phyloP scores from a whole-genome alignment of 1,140 invertebrate species.

The Pectinophora gossypiella region DNA sequence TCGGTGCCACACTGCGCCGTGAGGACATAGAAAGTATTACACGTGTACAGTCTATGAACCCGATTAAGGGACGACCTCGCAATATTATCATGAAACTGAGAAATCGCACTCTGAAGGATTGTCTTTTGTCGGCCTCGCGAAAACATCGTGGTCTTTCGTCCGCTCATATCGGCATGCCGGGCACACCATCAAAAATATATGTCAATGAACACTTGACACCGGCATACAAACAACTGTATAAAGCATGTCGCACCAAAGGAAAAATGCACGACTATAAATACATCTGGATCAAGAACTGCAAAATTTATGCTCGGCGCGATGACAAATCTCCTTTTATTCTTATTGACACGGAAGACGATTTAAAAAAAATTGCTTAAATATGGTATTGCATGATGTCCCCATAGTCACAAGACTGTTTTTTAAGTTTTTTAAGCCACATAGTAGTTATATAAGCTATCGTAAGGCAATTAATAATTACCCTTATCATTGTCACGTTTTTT shows the following conservation, averaged over 20 bases:
- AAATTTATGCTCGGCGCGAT: not conserved
- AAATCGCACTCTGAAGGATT: not conserved
- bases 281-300: not conserved
- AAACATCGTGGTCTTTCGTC: not conserved
- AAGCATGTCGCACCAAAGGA: not conserved
- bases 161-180: not conserved
- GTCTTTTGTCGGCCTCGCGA: not conserved
- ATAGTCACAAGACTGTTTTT: too few species aligned
- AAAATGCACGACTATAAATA: not conserved
- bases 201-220: not conserved
- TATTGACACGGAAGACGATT: too few species aligned
- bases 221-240: not conserved
- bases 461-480: too few species aligned
- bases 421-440: too few species aligned
- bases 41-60: not conserved
- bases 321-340: not conserved
- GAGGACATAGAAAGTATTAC: not conserved
- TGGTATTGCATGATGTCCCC: too few species aligned
- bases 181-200: not conserved
- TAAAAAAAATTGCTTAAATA: too few species aligned
- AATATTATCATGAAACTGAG: not conserved
- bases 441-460: too few species aligned
- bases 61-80: not conserved
- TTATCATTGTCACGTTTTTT: too few species aligned
- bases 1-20: not conserved